Conservation (phyloP, 2,113 vertebrate species). For the Emberiza fucata region DNA sequence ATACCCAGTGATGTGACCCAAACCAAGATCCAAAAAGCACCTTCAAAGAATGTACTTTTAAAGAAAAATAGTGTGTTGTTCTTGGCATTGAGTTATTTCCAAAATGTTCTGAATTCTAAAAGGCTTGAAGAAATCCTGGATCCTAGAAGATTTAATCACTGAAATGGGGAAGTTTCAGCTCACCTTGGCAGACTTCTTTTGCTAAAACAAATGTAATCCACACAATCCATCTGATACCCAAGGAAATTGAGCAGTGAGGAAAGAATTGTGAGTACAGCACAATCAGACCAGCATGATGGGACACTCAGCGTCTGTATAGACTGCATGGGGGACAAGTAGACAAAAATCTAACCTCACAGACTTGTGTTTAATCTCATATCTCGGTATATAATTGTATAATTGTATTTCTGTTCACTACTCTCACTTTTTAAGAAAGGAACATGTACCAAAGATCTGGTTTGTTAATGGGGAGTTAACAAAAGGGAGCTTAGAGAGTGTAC, state of each 20-base stretch:
- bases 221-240: not conserved
- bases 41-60: not conserved
- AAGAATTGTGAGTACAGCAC: not conserved
- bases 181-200: not conserved
- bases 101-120: not conserved
- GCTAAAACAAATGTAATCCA: not conserved
- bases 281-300: accelerated
- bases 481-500: not conserved
- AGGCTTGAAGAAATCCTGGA: not conserved
- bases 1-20: not conserved
- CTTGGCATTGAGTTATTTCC: not conserved
- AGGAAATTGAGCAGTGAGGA: not conserved
- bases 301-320: not conserved
- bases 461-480: not conserved
- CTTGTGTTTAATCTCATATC: not conserved
- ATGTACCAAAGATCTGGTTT: not conserved
- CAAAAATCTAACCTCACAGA: not conserved
- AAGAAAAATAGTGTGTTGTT: not conserved
- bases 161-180: not conserved
- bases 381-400: not conserved
- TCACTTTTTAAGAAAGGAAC: not conserved
- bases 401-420: not conserved
- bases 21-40: not conserved
- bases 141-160: not conserved
- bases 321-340: not conserved